A percentile compares a stretch with the other conserved stretches of the same genome.
Evolutionary conservation across 2,888 invertebrate genomes (phyloP).

Genomic region (Rhopalosiphum nymphaeae): DNA sequence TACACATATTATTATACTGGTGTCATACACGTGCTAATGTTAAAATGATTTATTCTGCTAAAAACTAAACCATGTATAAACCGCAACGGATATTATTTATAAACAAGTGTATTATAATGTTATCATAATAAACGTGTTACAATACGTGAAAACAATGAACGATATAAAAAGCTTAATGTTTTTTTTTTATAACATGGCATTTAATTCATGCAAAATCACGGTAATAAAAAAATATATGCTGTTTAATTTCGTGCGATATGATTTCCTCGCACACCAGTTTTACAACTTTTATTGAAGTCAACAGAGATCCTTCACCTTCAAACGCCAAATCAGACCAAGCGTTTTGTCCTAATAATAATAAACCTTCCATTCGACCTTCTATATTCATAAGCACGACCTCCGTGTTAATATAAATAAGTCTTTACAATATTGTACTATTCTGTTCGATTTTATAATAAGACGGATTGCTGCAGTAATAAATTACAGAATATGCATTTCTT

Average conservation of each 20-base stretch:
- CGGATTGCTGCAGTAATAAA: neutral
- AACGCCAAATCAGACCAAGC: neutral
- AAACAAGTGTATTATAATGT: neutral
- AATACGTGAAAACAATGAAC: neutral
- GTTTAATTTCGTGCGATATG: neutral
- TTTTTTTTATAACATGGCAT: neutral
- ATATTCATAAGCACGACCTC: neutral
- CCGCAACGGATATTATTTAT: neutral
- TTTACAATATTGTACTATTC: neutral
- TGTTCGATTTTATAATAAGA: neutral
- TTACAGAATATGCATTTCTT: neutral
- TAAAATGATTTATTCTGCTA: neutral
- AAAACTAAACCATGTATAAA: neutral
- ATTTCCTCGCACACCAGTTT: neutral
- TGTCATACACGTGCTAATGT: neutral
- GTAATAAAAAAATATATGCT: neutral
- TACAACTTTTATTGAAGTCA: neutral
- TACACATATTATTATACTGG: neutral
- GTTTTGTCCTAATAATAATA: neutral
- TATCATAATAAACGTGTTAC: neutral
- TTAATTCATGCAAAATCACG: neutral
- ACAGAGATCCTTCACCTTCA: neutral
- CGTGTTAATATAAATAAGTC: neutral
- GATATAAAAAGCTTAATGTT: neutral
- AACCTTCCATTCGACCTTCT: constrained; percentile 22